A percentile compares a stretch with the other conserved stretches of the same genome.
phyloP scores from a whole-genome alignment of 2,888 invertebrate species.

The Philereme vetulata region DNA sequence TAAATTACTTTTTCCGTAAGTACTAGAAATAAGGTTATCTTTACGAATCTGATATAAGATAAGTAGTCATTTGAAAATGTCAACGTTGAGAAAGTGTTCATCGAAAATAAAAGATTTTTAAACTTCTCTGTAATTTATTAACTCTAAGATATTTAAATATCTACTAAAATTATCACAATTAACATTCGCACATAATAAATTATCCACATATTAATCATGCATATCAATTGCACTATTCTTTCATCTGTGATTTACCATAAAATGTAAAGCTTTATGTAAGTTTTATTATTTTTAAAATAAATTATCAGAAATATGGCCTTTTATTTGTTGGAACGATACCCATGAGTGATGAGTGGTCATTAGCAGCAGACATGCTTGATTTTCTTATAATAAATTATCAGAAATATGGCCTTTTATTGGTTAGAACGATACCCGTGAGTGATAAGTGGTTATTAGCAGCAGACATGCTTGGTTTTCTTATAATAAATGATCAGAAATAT shows the following conservation, averaged over 20 bases:
- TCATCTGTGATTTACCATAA: slow-evolving; percentile 39
- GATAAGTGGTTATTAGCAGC: too few species aligned
- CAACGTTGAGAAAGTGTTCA: too few species aligned
- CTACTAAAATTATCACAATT: slow-evolving; percentile 9
- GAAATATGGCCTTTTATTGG: too few species aligned
- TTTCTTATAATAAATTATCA: slow-evolving; percentile 44
- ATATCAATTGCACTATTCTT: slow-evolving; percentile 39
- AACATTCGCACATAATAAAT: slow-evolving; percentile 5
- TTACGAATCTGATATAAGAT: too few species aligned
- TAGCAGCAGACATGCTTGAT: slow-evolving; percentile 46
- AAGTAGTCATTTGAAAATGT: too few species aligned
- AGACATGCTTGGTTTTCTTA: too few species aligned
- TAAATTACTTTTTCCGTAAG: too few species aligned
- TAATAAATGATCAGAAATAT: slow-evolving; percentile 65
- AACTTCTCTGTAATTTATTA: too few species aligned
- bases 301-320: slow-evolving; percentile 63
- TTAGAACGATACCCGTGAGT: too few species aligned
- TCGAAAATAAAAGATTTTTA: too few species aligned
- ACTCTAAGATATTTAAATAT: neutral
- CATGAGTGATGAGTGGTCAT: slow-evolving; percentile 49
- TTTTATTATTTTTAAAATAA: slow-evolving; percentile 55
- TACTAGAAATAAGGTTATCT: too few species aligned
- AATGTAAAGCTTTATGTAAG: slow-evolving; percentile 32
- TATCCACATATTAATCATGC: slow-evolving; percentile 22
- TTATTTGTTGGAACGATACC: slow-evolving; percentile 55